Evolutionary conservation across 2,888 invertebrate genomes (phyloP), one percentile per base, ranked within the genome.

Genomic region (Pollenia labialis): DNA sequence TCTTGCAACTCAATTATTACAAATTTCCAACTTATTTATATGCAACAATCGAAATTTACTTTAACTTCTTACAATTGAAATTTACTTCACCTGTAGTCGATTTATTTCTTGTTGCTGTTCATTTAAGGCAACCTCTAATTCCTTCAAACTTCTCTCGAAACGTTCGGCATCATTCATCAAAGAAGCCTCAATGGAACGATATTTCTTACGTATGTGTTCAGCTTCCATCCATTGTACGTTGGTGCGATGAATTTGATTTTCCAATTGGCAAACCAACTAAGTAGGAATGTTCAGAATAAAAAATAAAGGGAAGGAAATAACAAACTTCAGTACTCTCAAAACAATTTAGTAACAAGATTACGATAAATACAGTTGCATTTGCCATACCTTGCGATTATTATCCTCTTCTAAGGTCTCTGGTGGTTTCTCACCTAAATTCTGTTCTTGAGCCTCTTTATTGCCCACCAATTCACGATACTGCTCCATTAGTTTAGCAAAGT

Each of bases 221-320:
- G 97, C 97, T 92, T 97, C 97, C 90, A 96, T 96, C 94, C 96
- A 96, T 93, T 97, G 97, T 48, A 97, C 96, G 77, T 96, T 95
- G 0, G 97, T 95, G 85, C 96, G 96, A 91, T 97, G 97, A 84
- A 97, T 96, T 91, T 96, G 96, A 91, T 97, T 97, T 92, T 97
- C 97, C 88, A 97, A 92, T 89, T 95, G 95, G 7, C 96, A 95
- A 0, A 95, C 95, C 40, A 95, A 94, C 96, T 96, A 54, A 62
- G 50, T 14, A 23, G 12, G 32, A 46, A 16, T 12, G 18, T n/a
- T n/a, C 0, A 62, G 16, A 40, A 16, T 1, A 18, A 46, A 77
- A 10, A 40, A 18, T 1, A 66, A 1, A n/a, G n/a, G 56, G 1
- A 71, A 44, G 11, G 11, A 64, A 75, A 60, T 48, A 10, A 4